Base-by-base conservation (phyloP, 2,113 vertebrate species). In the Chascanopsetta lugubris region DNA sequence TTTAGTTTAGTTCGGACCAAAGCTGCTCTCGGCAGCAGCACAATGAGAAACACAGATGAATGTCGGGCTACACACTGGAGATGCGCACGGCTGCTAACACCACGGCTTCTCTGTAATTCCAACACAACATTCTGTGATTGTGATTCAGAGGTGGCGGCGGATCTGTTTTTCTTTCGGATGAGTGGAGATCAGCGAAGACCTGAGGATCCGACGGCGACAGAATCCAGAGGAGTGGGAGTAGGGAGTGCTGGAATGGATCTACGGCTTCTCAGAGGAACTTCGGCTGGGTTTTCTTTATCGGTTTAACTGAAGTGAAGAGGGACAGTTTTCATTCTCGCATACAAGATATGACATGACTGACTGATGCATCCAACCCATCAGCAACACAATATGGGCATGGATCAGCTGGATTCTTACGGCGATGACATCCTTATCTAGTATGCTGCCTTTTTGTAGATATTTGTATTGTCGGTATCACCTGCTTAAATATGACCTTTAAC, bases 1-100 rank as follows among this genome's bases (percentile, higher is more conserved):
- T 89, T 85, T 83, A 67, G 81, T 87, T 89, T 78, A 84, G 81
- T 86, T 86, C 67, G 74, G 80, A 89, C 70, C 85, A 83, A 85
- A 83, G 82, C 84, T 82, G 68, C 80, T 81, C 78, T 64, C 69
- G 25, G 71, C 78, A 67, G 48, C 48, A 51, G 24, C 82, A 84
- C 87, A 74, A 76, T 80, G 83, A 83, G 79, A 63, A 63, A 85
- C 50, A 69, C 58, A 72, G 76, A 84, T 72, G 75, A 82, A 53
- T 48, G 67, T 78, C 73, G 65, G 72, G 66, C 67, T 38, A 17
- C 69, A 69, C 61, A 42, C 72, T 73, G 72, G 65, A 76, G 79
- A 86, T 61, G 62, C 32, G 60, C 56, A 27, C 59, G 22, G 59
- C 51, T 58, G 36, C 42, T 58, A 56, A 61, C 68, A 7, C 61